Base-by-base conservation (phyloP, 2,888 invertebrate species). In the Aromia moschata region DNA sequence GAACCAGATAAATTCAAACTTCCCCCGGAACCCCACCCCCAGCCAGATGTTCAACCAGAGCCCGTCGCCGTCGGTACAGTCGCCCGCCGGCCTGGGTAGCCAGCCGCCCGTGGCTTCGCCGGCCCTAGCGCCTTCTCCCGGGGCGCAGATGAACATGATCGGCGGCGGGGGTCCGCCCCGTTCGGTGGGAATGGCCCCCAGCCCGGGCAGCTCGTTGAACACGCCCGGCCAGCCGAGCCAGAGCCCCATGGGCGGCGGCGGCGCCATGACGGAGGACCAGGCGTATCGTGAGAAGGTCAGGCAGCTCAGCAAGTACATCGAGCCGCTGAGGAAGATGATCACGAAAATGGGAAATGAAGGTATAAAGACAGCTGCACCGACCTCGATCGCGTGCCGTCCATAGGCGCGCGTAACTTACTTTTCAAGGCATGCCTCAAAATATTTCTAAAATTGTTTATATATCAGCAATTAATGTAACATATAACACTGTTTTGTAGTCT, bases 281-380 rank as follows among this genome's bases (percentile, higher is more conserved):
- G 90, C 92, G 0, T 98, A 97, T 77, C 82, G 94, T 52, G 97
- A 97, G 76, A 98, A 97, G 81, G 92, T 96, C 59, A 88, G 94
- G 20, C 94, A 96, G 75, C 85, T 98, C 20, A 93, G 93, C 70
- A 95, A 94, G 81, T 98, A 95, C 77, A 94, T 97, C 68, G 97
- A 96, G 73, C 96, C 97, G 0, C 82, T 98, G 16, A 85, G 93
- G 43, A 86, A 93, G 62, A 95, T 96, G 92, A 94, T 98, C 67
- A 89, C 92, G 52, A 86, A 90, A 74, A 91, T 92, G 83, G 91
- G 92, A 75, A 92, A 89, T 77, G 94, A 94, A 78, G 93, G 93
- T 85, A 70, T 54, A 25, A 40, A 12, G 14, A 14, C 9, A 1
- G 14, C 25, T 44, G 10, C 44, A 3, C 20, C 18, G 1, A 43